Base-by-base conservation (phyloP, 2,797 vertebrate species). In the Aplochiton taeniatus region DNA sequence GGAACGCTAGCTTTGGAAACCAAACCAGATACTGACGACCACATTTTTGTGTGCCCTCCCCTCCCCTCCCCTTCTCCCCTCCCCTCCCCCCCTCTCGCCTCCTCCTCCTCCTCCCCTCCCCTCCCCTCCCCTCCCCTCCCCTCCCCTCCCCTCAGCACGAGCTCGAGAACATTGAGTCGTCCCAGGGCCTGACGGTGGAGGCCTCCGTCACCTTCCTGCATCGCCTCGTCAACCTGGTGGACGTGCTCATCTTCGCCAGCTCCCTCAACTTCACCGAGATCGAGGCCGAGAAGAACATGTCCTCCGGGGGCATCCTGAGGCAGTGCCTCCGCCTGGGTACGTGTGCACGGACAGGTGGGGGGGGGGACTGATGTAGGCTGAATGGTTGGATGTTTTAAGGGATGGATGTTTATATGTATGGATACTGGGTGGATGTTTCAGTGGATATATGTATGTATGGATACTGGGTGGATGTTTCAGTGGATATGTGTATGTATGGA, bases 281-380 rank as follows among this genome's bases (percentile, higher is more conserved):
- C 65, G 98, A 99, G 82, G 94, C 96, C 12, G 97, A 99, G 92
- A 99, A 99, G 83, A 99, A 97, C 86, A 98, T 99, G 96, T 97
- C 97, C 1, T 95, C 96, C 11, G 97, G 98, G 75, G 98, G 97
- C 82, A 91, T 99, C 88, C 86, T 99, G 49, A 90, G 98, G 12
- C 98, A 99, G 55, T 97, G 96, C 88, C 95, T 99, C 60, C 94
- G 97, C 61, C 89, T 99, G 6, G 98, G 98, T 99, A 76, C 0
- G 47, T 14, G 54, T 57, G 0, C 16, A 13, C 17, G 4, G 9
- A 5, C 31, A 6, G 31, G 6, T 2, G 31, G 31, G 6, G 3
- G 31, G 31, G 6, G 2, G 31, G 31, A 31, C 6, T 2, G 31
- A 31, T 31, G 31, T 2, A 31, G 31, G 31, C 3, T 31, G 31